Conservation (phyloP, 2,113 vertebrate genomes). For the Tetrao urogallus region DNA sequence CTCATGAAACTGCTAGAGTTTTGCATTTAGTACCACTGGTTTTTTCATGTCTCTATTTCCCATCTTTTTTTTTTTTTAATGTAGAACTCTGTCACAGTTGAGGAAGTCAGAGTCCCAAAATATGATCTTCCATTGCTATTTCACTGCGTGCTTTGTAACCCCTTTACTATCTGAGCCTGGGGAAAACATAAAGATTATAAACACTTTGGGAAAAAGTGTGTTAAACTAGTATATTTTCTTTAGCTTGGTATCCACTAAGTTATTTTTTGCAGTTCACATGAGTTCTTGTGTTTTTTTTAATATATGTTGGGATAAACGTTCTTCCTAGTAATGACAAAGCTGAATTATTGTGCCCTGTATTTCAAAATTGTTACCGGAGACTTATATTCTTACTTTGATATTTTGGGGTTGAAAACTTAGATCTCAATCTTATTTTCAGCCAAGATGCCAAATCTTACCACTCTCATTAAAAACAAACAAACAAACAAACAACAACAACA, state of each 20-base stretch:
- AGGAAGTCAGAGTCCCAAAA: neutral
- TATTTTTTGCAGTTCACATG: neutral
- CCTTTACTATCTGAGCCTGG: neutral
- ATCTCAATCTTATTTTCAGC: neutral
- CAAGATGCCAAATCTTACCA: neutral
- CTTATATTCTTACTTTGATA: neutral
- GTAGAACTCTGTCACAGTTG: neutral
- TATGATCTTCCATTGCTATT: neutral
- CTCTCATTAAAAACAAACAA: neutral
- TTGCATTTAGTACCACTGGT: neutral
- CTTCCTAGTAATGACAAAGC: neutral
- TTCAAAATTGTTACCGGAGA: neutral
- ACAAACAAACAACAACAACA: too few relatives aligned
- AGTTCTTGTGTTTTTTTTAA: neutral
- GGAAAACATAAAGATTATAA: neutral
- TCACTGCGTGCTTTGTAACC: neutral
- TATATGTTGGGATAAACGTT: neutral
- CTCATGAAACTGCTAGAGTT: neutral
- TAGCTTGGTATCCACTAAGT: neutral
- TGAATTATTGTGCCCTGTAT: neutral
- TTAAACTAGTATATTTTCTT: neutral
- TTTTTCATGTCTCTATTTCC: neutral
- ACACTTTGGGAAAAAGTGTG: neutral
- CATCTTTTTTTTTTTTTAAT: neutral
- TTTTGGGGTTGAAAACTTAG: neutral